Percentiles rank a stretch among this genome's conserved stretches.
Conservation (phyloP, 2,113 vertebrate genomes). For the Chionis minor region DNA sequence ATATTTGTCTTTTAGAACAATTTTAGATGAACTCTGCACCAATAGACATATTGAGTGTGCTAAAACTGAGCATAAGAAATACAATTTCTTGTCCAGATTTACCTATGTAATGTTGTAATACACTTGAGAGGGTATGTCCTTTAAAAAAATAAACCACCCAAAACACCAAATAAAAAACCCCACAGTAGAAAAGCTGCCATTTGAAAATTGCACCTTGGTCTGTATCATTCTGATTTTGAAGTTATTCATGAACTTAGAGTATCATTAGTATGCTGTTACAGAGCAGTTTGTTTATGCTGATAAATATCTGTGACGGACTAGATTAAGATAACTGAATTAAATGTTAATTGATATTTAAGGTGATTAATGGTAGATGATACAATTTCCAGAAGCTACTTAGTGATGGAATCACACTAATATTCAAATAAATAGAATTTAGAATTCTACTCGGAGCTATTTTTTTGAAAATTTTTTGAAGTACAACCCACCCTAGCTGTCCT, state of each 20-base stretch:
- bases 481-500: not conserved
- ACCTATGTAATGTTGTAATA: not conserved
- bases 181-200: not conserved
- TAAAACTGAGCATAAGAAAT: not conserved
- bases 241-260: accelerated
- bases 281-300: not conserved
- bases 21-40: not conserved
- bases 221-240: not conserved
- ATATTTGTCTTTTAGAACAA: not conserved
- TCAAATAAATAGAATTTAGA: not conserved
- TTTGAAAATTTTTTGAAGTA: not conserved
- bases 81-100: not conserved
- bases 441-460: not conserved
- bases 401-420: not conserved
- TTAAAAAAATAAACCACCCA: not conserved
- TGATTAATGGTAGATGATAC: not conserved
- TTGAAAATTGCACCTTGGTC: not conserved
- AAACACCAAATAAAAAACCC: not conserved
- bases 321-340: not conserved
- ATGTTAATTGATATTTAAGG: not conserved
- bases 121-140: not conserved
- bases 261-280: not conserved
- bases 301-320: not conserved
- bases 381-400: not conserved
- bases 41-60: not conserved